Conservation (phyloP, 2,113 vertebrate species). For the Panthera uncia region DNA sequence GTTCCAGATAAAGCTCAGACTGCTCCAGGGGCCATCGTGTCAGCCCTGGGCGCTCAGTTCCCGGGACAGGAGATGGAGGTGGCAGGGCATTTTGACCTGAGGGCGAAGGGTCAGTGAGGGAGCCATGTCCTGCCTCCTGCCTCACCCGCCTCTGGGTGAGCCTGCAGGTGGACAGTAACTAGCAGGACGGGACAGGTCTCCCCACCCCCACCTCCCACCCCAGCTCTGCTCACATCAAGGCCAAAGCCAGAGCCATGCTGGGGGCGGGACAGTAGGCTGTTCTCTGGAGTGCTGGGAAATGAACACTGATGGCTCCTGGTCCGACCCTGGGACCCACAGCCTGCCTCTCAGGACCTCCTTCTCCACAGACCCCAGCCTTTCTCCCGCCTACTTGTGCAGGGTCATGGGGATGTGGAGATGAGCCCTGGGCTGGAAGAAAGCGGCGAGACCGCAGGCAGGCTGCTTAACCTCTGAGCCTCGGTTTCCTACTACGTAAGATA, state of each 20-base stretch:
- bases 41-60: neutral
- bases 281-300: neutral
- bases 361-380: neutral
- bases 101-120: rapidly evolving
- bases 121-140: neutral
- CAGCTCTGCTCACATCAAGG: no score
- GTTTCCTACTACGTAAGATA: neutral
- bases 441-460: neutral
- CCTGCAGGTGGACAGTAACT: neutral
- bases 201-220: neutral
- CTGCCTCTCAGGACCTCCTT: neutral
- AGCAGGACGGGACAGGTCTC: neutral
- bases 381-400: neutral
- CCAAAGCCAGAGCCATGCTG: neutral
- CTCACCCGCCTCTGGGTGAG: neutral
- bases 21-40: no score
- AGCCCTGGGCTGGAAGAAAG: neutral
- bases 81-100: neutral
- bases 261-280: neutral
- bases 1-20: neutral
- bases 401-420: neutral
- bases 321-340: neutral
- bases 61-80: neutral
- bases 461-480: neutral
- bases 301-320: neutral